phyloP scores from a whole-genome alignment of 64 coral and sea anemone species.

The Porites lutea region DNA sequence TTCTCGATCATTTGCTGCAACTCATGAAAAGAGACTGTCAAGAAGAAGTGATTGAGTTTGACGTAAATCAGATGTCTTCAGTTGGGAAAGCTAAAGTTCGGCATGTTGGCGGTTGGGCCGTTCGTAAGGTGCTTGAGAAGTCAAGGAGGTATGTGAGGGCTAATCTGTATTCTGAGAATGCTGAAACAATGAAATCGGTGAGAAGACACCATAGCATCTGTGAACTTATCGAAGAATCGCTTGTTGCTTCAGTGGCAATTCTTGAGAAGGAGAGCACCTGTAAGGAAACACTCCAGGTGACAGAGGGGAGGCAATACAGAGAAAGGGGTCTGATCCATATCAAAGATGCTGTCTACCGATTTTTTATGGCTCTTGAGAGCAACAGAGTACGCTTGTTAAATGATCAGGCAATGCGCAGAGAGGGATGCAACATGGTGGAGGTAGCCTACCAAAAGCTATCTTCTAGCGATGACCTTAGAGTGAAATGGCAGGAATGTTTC shows the following conservation, averaged over 20 bases:
- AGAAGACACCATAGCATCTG: background rate
- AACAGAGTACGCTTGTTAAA: slow-evolving; percentile 19
- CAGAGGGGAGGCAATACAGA: slow-evolving; percentile 48
- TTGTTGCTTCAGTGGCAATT: too few relatives aligned
- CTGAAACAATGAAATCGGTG: background rate
- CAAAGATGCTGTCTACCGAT: slow-evolving; percentile 36
- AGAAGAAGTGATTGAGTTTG: background rate
- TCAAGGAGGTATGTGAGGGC: slow-evolving; percentile 4
- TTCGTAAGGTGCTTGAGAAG: slow-evolving; percentile 12
- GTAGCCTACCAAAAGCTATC: too few relatives aligned
- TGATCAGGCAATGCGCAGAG: too few relatives aligned
- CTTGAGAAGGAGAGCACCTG: too few relatives aligned
- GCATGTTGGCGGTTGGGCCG: slow-evolving; percentile 21
- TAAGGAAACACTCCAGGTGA: slow-evolving; percentile 1
- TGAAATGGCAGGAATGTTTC: too few relatives aligned
- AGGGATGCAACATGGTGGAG: too few relatives aligned
- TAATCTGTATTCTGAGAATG: slow-evolving; percentile 3
- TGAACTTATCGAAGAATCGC: too few relatives aligned
- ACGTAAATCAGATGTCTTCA: background rate
- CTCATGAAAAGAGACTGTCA: background rate
- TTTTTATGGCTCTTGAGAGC: slow-evolving; percentile 55
- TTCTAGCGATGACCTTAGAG: too few relatives aligned
- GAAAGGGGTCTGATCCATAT: slow-evolving; percentile 49
- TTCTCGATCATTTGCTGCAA: background rate
- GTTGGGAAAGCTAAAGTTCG: slow-evolving; percentile 24